Base-by-base conservation (phyloP, 1,140 invertebrate species). In the Ericerus pela region DNA sequence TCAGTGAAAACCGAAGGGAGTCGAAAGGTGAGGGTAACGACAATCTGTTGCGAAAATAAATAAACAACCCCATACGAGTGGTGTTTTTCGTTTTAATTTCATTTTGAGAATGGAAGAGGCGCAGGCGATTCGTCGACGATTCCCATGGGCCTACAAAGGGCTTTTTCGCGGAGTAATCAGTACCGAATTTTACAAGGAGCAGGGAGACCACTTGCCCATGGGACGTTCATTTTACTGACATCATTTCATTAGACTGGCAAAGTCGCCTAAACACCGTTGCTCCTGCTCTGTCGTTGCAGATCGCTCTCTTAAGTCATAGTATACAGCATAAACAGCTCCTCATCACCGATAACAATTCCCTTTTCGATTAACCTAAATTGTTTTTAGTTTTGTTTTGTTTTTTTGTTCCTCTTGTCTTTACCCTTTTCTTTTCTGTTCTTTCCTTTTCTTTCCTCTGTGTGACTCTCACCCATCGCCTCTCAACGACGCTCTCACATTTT, bases 321-420 rank as follows among this genome's bases (percentile, higher is more conserved):
- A n/a, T n/a, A n/a, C n/a, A n/a, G n/a, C n/a, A n/a, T 47, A 47
- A 47, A 18, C 41, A 24, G 26, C 41, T 47, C 20, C 16, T 47
- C 20, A 24, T 22, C n/a, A n/a, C n/a, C n/a, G 41, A 47, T 47
- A 47, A 47, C 41, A 47, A 47, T 47, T 47, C 41, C 41, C 41
- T 47, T 47, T 47, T 47, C 41, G 41, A 47, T 47, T 47, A 47
- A 47, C 41, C 41, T 24, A 47, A 47, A 47, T 47, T 47, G 41
- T 47, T 47, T 47, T 47, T n/a, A n/a, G n/a, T n/a, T n/a, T n/a
- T n/a, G n/a, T n/a, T n/a, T n/a, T n/a, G n/a, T n/a, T n/a, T n/a
- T n/a, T n/a, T n/a, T n/a, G n/a, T n/a, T n/a, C n/a, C n/a, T n/a
- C n/a, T n/a, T n/a, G n/a, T n/a, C n/a, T n/a, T n/a, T n/a, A n/a